phyloP scores from a whole-genome alignment of 1,140 invertebrate species.

The Dolichoris vasculosae region DNA sequence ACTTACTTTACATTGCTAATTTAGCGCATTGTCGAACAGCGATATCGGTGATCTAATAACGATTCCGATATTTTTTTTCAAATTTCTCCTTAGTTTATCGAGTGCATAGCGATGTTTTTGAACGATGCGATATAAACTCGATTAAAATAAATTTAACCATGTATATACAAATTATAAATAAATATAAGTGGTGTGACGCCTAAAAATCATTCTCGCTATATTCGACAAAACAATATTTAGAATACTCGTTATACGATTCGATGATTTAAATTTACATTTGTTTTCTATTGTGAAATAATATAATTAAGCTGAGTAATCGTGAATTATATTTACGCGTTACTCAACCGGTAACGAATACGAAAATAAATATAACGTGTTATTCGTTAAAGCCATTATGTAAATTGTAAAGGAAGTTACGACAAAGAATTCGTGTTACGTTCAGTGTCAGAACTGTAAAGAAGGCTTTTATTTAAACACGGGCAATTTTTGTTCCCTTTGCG shows the following conservation, averaged over 20 bases:
- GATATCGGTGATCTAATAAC: slow-evolving; percentile 2
- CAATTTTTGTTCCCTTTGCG: background rate
- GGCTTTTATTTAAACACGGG: background rate
- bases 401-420: background rate
- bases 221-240: no score
- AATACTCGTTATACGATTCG: no score
- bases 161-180: no score
- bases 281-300: no score
- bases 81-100: background rate
- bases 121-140: no score
- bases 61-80: background rate
- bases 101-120: background rate
- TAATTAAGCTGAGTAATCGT: no score
- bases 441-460: background rate
- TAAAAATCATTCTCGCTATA: no score
- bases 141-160: no score
- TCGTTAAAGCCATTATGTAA: background rate
- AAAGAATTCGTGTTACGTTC: background rate
- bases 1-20: background rate
- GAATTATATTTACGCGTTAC: background rate
- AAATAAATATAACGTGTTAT: background rate
- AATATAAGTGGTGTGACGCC: no score
- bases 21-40: background rate
- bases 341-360: background rate
- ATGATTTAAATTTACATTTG: no score